phyloP scores from a whole-genome alignment of 2,113 vertebrate species.

The Cottus gobio region DNA sequence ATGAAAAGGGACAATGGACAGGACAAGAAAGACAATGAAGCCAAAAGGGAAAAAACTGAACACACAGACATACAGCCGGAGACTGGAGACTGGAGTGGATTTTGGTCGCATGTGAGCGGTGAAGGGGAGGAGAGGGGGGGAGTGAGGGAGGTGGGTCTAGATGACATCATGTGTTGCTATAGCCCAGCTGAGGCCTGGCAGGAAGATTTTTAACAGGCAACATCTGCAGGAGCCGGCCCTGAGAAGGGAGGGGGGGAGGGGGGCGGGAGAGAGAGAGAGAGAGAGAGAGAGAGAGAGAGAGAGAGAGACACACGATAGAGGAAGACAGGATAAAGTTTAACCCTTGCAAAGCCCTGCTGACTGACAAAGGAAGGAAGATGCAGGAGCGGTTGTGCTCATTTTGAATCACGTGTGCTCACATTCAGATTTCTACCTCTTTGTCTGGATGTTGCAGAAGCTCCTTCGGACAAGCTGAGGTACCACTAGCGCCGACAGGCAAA shows the following conservation, averaged over 20 bases:
- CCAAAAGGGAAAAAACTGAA: constrained; percentile 23
- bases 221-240: constrained; percentile 72
- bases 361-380: constrained; percentile 14
- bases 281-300: constrained; percentile 10
- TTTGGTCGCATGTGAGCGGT: constrained; percentile 67
- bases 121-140: constrained; percentile 30
- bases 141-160: constrained; percentile 69
- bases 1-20: constrained; percentile 34
- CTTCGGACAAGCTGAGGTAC: background rate
- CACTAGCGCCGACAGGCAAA: background rate
- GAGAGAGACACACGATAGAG: constrained; percentile 50
- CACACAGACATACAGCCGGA: constrained; percentile 44
- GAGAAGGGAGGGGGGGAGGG: constrained; percentile 32
- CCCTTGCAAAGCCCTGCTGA: constrained; percentile 38
- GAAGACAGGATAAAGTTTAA: constrained; percentile 53
- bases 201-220: constrained; percentile 80
- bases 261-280: background rate
- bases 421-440: background rate
- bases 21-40: constrained; percentile 57
- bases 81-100: constrained; percentile 66
- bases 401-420: background rate
- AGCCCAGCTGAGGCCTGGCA: constrained; percentile 82
- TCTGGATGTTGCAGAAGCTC: background rate
- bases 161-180: constrained; percentile 87
- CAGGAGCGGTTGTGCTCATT: background rate